These are phyloP conservation scores for Apostichopus californicus DNA, from an alignment of 35 echinoderm and acorn worm genomes.

Conservation along the genomic window DNA sequence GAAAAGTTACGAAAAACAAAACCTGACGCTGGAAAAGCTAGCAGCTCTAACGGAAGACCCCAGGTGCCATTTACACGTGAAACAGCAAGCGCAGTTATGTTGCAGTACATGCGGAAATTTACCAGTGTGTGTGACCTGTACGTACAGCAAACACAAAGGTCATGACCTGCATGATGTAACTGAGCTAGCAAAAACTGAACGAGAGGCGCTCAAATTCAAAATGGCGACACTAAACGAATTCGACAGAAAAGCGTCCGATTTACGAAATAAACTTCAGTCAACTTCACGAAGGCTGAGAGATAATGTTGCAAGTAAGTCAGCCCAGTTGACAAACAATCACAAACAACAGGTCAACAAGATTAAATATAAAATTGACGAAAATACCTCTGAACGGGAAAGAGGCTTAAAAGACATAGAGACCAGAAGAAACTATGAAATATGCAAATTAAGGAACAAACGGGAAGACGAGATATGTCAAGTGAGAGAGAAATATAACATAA, in stretches of 20 bases:
- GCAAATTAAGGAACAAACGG: not conserved
- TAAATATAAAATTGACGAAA: not conserved
- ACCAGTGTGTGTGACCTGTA: not conserved
- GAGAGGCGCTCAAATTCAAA: not conserved
- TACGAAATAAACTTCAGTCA: not conserved
- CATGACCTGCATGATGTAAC: conserved; percentile 17
- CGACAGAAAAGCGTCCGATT: not conserved
- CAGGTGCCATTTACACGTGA: not conserved
- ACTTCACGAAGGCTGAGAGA: not conserved
- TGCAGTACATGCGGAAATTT: not conserved
- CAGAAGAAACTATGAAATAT: not conserved
- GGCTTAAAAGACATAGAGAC: not conserved
- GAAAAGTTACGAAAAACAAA: not conserved
- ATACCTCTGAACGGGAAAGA: not conserved
- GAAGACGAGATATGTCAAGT: not conserved
- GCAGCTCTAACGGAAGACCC: not conserved
- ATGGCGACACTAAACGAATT: not conserved
- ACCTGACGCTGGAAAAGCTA: not conserved
- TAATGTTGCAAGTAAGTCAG: not conserved
- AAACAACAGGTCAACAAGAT: not conserved
- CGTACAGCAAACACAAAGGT: not conserved
- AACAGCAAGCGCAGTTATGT: not conserved
- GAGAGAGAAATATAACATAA: not conserved
- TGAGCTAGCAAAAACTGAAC: not conserved
- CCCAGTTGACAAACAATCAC: not conserved